These are phyloP conservation scores for Thunnus albacares DNA, from an alignment of 2,797 vertebrate species.

Conservation along the genomic window DNA sequence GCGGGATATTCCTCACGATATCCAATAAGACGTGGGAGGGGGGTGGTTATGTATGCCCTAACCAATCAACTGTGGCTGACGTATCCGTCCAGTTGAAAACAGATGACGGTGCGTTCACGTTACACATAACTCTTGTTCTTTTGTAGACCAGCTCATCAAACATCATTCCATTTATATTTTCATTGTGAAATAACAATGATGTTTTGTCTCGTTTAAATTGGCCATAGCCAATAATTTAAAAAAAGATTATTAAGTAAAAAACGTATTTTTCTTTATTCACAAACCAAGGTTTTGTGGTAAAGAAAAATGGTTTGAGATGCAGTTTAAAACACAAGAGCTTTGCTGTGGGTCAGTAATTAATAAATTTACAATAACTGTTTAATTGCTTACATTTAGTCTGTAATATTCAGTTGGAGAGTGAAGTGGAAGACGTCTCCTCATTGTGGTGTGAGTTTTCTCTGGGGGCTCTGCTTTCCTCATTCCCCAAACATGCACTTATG, in stretches of 20 bases:
- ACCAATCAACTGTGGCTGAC: slow-evolving; percentile 51
- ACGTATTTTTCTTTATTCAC: too few species aligned
- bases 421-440: neutral
- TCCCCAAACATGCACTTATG: too few species aligned
- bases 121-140: neutral
- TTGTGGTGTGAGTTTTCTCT: too few species aligned
- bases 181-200: too few species aligned
- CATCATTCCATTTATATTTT: too few species aligned
- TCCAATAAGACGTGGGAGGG: slow-evolving; percentile 60
- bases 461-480: too few species aligned
- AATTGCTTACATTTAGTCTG: neutral
- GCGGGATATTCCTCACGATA: slow-evolving; percentile 29
- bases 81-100: slow-evolving; percentile 25
- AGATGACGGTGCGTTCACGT: slow-evolving; percentile 1
- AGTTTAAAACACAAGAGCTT: neutral
- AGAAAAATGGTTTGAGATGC: neutral
- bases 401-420: neutral
- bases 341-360: neutral
- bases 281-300: too few species aligned
- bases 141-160: too few species aligned
- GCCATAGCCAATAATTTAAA: too few species aligned
- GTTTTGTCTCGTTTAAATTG: too few species aligned
- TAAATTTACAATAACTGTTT: neutral
- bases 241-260: too few species aligned
- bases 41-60: neutral